These are phyloP conservation scores for Enhydra lutris DNA, from an alignment of 2,113 vertebrate species.

Conservation along the genomic window DNA sequence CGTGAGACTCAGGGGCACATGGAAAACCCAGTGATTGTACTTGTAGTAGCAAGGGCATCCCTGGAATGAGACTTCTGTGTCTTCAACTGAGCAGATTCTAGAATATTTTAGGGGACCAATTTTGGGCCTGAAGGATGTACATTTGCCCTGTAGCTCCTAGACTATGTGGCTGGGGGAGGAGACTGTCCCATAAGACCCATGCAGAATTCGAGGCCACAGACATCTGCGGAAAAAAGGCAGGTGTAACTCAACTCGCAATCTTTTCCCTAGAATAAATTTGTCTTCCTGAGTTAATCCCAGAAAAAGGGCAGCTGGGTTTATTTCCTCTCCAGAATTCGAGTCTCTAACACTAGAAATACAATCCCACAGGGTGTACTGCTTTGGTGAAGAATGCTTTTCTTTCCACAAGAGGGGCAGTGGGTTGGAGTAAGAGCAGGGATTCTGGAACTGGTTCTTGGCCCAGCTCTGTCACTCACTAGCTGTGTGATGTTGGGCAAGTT, in stretches of 20 bases:
- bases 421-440: background rate
- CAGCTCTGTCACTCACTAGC: background rate
- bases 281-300: background rate
- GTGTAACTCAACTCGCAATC: background rate
- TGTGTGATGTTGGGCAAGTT: background rate
- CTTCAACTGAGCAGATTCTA: background rate
- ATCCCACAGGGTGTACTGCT: background rate
- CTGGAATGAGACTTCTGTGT: background rate
- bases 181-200: too few species aligned
- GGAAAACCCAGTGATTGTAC: background rate
- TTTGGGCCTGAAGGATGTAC: background rate
- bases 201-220: background rate
- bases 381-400: background rate
- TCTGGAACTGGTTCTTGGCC: background rate
- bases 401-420: background rate
- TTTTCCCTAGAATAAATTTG: background rate
- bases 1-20: background rate
- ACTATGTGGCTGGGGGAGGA: background rate
- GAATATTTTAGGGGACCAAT: background rate
- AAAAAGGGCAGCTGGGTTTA: background rate
- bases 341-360: background rate
- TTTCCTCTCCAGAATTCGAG: background rate
- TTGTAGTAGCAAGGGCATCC: background rate
- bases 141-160: background rate
- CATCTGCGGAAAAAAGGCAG: background rate